Evolutionary conservation across 2,888 invertebrate genomes (phyloP), one percentile per base, ranked within the genome.

Genomic region (Drosophila macrospina): DNA sequence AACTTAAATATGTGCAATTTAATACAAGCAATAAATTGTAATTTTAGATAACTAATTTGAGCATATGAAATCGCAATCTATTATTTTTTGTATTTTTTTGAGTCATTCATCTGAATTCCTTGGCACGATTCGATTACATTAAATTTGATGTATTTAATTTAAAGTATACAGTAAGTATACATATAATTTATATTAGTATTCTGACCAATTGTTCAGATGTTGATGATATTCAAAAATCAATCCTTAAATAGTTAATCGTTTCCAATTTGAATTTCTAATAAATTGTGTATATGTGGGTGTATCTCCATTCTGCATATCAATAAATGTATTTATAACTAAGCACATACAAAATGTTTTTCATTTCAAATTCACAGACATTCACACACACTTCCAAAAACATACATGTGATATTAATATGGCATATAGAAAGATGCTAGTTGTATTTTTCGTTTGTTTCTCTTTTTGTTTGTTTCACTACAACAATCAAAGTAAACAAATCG

Each of bases 371-470:
- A 70, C 42, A 67, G 6, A 52, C 39, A 66, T 26, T 30, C 60
- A 56, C 37, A 36, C 5, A 41, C 48, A 24, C 42, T 45, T 42
- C 57, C 63, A 16, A 48, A 48, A 42, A 8, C 13, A 2, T 24
- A 41, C 24, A 16, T 15, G 15, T 39, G 16, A n/a, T 20, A n/a
- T n/a, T 4, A 4, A 15, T 34, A n/a, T 13, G 16, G 5, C 20
- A 42, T 42, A 44, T 52, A 52, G 16, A 42, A 32, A 34, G 7
- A 42, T 71, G 72, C 59, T 68, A 70, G 73, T 76, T 82, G 73
- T 76, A 70, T 48, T 61, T 75, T 32, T 15, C 32, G 26, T 54
- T 30, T 39, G 39, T 28, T 62, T 41, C 20, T 26, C n/a, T 61
- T 75, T 32, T 15, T 28, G 26, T 54, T 30, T 39, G 39, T 28